Percentiles rank a stretch among this genome's conserved stretches.
Evolutionary conservation across 2,113 vertebrate species (phyloP).

Genomic region (Urocynchramus pylzowi): DNA sequence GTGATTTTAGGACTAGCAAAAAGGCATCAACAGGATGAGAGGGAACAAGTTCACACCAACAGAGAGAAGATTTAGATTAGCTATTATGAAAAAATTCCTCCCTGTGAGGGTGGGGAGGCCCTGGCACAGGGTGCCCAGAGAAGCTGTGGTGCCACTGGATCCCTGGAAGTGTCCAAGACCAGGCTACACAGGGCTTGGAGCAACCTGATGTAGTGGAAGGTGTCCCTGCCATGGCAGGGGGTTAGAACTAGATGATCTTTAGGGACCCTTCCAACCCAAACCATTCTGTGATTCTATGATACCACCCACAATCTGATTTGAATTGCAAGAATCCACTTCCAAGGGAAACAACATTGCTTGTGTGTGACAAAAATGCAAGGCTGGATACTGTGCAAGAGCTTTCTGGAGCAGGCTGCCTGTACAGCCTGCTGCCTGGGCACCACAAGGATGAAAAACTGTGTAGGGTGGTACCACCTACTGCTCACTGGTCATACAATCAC

Average conservation of each 20-base stretch:
- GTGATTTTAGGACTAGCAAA: rapidly evolving
- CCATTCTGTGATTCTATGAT: background rate
- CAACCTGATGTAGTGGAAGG: background rate
- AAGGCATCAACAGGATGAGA: background rate
- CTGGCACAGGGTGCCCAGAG: background rate
- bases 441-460: background rate
- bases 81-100: background rate
- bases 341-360: background rate
- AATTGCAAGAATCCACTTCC: background rate
- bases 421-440: background rate
- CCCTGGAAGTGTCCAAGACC: background rate
- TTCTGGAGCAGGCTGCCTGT: background rate
- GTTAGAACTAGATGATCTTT: background rate
- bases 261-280: background rate
- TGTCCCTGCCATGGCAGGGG: background rate
- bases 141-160: background rate
- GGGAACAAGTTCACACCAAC: background rate
- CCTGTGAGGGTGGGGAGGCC: background rate
- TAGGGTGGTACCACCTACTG: background rate
- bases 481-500: background rate
- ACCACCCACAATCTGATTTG: background rate
- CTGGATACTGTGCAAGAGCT: background rate
- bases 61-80: background rate
- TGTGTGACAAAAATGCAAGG: background rate
- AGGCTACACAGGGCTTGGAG: background rate